Evolutionary conservation across 2,797 vertebrate species (phyloP).

Genomic region (Thripadectes ignobilis): DNA sequence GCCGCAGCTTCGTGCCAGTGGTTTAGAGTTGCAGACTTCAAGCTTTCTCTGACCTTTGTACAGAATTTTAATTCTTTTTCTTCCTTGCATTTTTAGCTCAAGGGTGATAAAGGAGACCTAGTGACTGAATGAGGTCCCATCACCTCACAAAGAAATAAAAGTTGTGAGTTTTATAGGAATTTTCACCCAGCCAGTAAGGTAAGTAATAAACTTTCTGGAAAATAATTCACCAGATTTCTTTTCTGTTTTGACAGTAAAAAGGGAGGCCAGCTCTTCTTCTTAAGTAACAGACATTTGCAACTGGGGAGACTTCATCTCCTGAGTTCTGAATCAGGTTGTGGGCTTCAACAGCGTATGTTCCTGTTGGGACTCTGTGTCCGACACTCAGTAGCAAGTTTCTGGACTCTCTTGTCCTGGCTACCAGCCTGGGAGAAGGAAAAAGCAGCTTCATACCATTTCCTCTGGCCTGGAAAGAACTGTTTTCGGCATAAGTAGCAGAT

Average conservation of each 20-base stretch:
- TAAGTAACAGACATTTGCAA: not conserved
- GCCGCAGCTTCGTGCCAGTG: constrained; percentile 26
- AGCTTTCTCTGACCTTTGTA: constrained; percentile 70
- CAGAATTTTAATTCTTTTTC: constrained; percentile 64
- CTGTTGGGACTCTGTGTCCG: not conserved
- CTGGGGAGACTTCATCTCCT: not conserved
- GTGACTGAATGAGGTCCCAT: not conserved
- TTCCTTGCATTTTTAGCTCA: constrained; percentile 31
- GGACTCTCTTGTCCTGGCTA: not conserved
- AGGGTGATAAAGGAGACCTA: constrained; percentile 26
- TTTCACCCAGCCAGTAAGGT: not conserved
- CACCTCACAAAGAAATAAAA: constrained; percentile 14
- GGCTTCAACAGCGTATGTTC: constrained; percentile 6
- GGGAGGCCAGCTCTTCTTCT: not conserved
- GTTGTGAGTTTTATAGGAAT: not conserved
- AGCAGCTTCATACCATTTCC: constrained; percentile 47
- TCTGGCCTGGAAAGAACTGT: constrained; percentile 40
- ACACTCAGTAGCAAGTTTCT: not conserved
- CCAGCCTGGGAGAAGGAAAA: constrained; percentile 29
- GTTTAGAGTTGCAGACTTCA: constrained; percentile 71
- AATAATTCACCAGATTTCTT: constrained; percentile 16
- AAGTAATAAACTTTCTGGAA: constrained; percentile 6
- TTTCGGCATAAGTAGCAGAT: constrained; percentile 56
- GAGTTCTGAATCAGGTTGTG: not conserved
- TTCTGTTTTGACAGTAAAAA: constrained; percentile 45